Evolutionary conservation across 2,797 vertebrate genomes (phyloP).

Genomic region (Lepus townsendii): DNA sequence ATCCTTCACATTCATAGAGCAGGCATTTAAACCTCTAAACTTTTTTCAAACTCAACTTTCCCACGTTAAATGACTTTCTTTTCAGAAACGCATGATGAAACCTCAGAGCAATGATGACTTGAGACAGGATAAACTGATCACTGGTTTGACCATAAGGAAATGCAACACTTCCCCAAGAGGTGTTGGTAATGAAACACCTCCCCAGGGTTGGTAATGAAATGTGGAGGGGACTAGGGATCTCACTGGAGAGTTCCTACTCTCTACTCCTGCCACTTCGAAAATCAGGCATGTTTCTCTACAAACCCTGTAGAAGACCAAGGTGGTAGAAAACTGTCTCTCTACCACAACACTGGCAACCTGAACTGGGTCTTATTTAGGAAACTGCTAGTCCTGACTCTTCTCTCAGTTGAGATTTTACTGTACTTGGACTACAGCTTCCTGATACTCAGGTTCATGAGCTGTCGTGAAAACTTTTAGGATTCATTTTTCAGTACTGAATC

Average conservation of each 20-base stretch:
- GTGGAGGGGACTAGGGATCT: too few relatives aligned
- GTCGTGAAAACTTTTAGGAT: background rate
- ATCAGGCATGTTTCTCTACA: background rate
- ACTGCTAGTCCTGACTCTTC: background rate
- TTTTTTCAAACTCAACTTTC: conserved; percentile 1
- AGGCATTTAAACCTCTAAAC: background rate
- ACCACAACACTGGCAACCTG: background rate
- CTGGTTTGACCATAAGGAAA: background rate
- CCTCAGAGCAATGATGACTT: background rate
- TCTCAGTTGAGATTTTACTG: background rate
- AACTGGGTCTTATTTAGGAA: background rate
- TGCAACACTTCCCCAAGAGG: background rate
- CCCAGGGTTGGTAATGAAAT: background rate
- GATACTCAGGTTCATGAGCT: background rate
- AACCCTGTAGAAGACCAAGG: background rate
- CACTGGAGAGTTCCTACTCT: background rate
- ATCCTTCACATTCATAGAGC: background rate
- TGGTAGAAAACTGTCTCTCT: background rate
- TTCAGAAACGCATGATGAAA: background rate
- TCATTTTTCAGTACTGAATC: conserved; percentile 26
- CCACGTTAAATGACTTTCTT: background rate
- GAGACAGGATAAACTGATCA: background rate
- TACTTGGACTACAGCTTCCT: background rate
- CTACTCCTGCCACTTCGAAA: background rate
- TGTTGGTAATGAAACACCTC: background rate